phyloP scores from a whole-genome alignment of 2,888 invertebrate genomes.

The Phlogophora meticulosa region DNA sequence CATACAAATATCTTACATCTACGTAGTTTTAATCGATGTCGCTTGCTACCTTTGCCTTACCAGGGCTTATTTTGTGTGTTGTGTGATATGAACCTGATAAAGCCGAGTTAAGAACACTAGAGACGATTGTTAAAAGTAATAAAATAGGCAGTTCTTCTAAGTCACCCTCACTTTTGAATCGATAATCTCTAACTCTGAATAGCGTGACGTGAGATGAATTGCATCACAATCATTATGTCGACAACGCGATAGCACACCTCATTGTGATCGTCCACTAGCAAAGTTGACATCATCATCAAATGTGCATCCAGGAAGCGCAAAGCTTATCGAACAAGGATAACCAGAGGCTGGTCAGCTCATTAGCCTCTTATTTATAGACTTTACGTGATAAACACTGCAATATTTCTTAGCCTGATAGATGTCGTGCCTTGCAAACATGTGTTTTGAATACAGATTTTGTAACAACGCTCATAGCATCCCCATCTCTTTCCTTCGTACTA shows the following conservation, averaged over 20 bases:
- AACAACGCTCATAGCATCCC: conserved; percentile 34
- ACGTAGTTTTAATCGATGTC: conserved; percentile 11
- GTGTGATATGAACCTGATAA: conserved; percentile 49
- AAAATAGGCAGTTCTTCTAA: not conserved
- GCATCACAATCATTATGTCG: conserved; percentile 4
- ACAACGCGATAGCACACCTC: conserved; percentile 1
- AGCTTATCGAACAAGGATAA: conserved; percentile 64
- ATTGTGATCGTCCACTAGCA: conserved; percentile 27
- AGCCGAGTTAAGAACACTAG: not conserved
- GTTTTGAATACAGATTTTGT: conserved; percentile 75
- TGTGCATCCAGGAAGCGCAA: conserved; percentile 54
- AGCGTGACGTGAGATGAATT: not conserved
- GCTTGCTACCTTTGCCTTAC: conserved; percentile 16
- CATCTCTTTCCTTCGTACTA: conserved; percentile 47
- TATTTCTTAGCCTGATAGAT: conserved; percentile 79
- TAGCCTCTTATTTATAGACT: conserved; percentile 78
- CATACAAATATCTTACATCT: conserved; percentile 40
- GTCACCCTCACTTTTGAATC: not conserved
- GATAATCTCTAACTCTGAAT: not conserved
- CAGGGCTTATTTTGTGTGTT: not conserved
- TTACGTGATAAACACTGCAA: conserved; percentile 80
- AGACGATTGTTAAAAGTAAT: not conserved
- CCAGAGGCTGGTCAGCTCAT: conserved; percentile 68
- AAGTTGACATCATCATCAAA: conserved; percentile 54
- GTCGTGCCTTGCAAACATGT: conserved; percentile 71